Base-by-base conservation (phyloP, 1,140 invertebrate genomes). In the Drosophila subobscura region DNA sequence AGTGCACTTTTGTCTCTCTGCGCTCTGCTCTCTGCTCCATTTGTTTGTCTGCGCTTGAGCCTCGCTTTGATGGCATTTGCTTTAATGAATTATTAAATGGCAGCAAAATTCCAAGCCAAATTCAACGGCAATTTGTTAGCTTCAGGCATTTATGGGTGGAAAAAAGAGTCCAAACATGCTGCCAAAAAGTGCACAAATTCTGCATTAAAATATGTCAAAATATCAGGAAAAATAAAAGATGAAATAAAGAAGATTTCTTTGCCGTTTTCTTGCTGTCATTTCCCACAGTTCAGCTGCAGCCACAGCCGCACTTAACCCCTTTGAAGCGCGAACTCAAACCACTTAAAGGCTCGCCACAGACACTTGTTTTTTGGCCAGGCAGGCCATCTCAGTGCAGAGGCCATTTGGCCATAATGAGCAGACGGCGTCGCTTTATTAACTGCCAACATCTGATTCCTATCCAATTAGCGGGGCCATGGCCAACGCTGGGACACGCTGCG, bases 381-480 rank as follows among this genome's bases (percentile, higher is more conserved):
- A n/a, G n/a, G n/a, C n/a, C n/a, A n/a, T n/a, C n/a, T n/a, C n/a
- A n/a, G n/a, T n/a, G n/a, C n/a, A n/a, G n/a, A 20, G 16, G 16
- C 16, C 41, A 14, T n/a, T n/a, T 5, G 16, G 41, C 49, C 65
- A 64, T 68, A 68, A 68, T 68, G 63, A 68, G 65, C 37, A 25
- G 42, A 29, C 47, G 27, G 29, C 57, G 65, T 25, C 53, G 50
- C 63, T 68, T 68, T 68, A 68, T 68, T 64, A 68, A 68, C 63
- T 71, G 67, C 65, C 66, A 70, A 71, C 67, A 71, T 71, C 67
- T 71, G 67, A 71, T 71, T 71, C 67, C 71, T 71, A 71, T 59
- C 65, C 66, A 71, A 71, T 68, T 59, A 71, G 65, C 53, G 53
- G 53, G 40, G 40, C 14, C 14, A 33, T 67, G 44, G 29, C 44